Conservation (phyloP, 2,888 invertebrate genomes). For the Smittia aterrima region DNA sequence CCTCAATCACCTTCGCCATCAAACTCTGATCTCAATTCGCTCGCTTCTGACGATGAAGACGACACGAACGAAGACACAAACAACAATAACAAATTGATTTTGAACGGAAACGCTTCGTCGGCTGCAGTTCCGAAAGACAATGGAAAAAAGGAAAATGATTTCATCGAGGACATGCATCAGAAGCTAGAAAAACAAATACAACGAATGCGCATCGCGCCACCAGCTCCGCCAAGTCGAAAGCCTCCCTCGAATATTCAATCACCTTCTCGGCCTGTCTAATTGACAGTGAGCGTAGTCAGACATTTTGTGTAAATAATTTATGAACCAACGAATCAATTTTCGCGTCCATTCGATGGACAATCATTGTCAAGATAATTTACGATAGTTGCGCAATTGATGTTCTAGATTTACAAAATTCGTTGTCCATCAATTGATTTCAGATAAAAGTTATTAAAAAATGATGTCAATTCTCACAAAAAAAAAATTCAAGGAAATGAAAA, state of each 20-base stretch:
- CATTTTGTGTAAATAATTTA: neutral
- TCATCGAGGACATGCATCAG: constrained; percentile 32
- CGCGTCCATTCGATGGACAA: neutral
- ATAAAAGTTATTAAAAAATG: too few species aligned
- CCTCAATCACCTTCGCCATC: constrained; percentile 51
- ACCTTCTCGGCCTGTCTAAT: neutral
- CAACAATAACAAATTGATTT: neutral
- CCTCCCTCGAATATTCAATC: neutral
- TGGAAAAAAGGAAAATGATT: neutral
- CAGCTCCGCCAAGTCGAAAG: neutral
- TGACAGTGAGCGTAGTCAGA: neutral
- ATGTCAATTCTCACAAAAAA: too few species aligned
- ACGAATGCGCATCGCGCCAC: constrained; percentile 6
- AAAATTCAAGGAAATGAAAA: too few species aligned
- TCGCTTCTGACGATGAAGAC: constrained; percentile 25
- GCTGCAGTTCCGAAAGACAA: neutral
- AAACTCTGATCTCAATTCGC: constrained; percentile 29
- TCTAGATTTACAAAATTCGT: neutral
- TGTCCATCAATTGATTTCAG: neutral
- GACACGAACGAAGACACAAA: neutral
- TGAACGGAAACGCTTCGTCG: neutral
- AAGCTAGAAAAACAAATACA: constrained; percentile 25
- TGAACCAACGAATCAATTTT: neutral
- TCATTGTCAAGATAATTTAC: neutral
- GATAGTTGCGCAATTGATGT: neutral